phyloP scores from a whole-genome alignment of 2,888 invertebrate species.

The Craniophora ligustri region DNA sequence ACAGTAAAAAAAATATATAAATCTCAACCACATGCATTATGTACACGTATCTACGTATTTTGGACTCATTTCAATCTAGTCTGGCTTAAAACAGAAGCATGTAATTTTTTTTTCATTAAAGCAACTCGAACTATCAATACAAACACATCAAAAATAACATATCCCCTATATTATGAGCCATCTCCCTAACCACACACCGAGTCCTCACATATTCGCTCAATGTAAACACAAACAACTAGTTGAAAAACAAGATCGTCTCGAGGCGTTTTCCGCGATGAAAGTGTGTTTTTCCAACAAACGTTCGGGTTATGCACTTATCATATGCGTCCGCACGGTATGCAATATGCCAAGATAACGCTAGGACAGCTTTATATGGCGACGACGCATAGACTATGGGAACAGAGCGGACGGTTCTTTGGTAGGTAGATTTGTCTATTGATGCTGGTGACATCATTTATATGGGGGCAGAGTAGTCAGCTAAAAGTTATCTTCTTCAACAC shows the following conservation, averaged over 20 bases:
- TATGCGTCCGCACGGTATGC: slow-evolving; percentile 76
- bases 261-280: slow-evolving; percentile 43
- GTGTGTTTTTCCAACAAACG: slow-evolving; percentile 56
- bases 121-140: slow-evolving; percentile 1
- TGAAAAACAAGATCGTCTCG: slow-evolving; percentile 52
- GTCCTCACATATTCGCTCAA: slow-evolving; percentile 19
- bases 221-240: slow-evolving; percentile 45
- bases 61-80: too few relatives aligned
- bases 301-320: slow-evolving; percentile 75
- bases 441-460: too few relatives aligned
- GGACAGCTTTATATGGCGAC: slow-evolving; percentile 76
- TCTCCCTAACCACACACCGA: background rate
- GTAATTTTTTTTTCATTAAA: background rate
- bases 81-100: too few relatives aligned
- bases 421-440: too few relatives aligned
- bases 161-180: slow-evolving; percentile 12
- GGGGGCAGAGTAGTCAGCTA: too few relatives aligned
- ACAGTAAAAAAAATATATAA: too few relatives aligned
- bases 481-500: too few relatives aligned
- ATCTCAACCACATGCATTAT: too few relatives aligned
- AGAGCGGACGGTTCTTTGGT: slow-evolving; percentile 27
- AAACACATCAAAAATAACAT: slow-evolving; percentile 11
- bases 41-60: too few relatives aligned
- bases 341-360: slow-evolving; percentile 76
- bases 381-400: slow-evolving; percentile 47